A percentile compares a stretch with the other conserved stretches of the same genome.
Evolutionary conservation across 2,888 invertebrate genomes (phyloP).

Genomic region (Coelopa pilipes): DNA sequence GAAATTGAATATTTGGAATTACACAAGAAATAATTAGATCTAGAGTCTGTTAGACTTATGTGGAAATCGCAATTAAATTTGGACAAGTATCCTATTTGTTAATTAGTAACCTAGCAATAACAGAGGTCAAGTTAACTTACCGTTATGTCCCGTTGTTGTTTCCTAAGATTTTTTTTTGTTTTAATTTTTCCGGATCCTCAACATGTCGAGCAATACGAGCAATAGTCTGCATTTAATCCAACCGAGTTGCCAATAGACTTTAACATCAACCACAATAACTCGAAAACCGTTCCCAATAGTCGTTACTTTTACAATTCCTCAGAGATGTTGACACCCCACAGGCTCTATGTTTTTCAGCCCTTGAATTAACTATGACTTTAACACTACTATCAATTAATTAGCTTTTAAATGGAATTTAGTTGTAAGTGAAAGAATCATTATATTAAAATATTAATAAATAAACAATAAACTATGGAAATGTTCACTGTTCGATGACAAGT

Average conservation of each 20-base stretch:
- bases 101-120: slow-evolving; percentile 3
- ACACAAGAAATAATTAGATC: not conserved
- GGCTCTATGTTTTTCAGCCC: not conserved
- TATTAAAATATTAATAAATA: slow-evolving; percentile 1
- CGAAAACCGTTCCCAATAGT: slow-evolving; percentile 1
- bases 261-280: not conserved
- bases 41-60: not conserved
- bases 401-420: slow-evolving; percentile 4
- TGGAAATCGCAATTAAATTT: not conserved
- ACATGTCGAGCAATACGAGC: not conserved
- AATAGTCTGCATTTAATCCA: slow-evolving; percentile 20
- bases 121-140: not conserved
- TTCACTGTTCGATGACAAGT: slow-evolving; percentile 28
- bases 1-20: not conserved
- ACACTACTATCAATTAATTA: not conserved
- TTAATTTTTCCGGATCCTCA: not conserved
- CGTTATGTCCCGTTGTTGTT: too few species aligned
- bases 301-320: not conserved
- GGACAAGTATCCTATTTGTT: not conserved
- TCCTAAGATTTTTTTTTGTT: not conserved
- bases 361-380: slow-evolving; percentile 22
- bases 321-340: not conserved
- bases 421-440: slow-evolving; percentile 12
- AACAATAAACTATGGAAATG: slow-evolving; percentile 21
- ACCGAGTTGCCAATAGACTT: slow-evolving; percentile 20